A percentile compares a stretch with the other conserved stretches of the same genome.
These are phyloP conservation scores for Lycaena phlaeas DNA, from an alignment of 2,888 invertebrate species.

Conservation along the genomic window DNA sequence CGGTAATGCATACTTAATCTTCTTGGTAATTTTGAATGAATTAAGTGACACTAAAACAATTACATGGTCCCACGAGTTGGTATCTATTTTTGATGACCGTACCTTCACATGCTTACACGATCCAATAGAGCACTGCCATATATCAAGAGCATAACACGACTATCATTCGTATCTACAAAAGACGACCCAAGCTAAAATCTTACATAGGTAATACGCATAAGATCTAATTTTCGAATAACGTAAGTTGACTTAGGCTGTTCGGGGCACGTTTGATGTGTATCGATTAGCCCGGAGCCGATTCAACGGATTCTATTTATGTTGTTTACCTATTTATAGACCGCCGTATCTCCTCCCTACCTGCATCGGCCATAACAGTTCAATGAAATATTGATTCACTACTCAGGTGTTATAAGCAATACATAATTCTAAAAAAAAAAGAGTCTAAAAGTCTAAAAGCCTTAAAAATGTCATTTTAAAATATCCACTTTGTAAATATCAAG, in stretches of 20 bases:
- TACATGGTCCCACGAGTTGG: neutral
- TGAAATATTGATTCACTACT: neutral
- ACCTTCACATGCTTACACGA: conserved; percentile 9
- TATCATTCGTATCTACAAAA: conserved; percentile 14
- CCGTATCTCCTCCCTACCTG: conserved; percentile 59
- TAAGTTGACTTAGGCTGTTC: conserved; percentile 28
- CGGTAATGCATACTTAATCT: neutral
- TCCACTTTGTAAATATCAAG: no score
- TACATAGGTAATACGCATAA: conserved; percentile 14
- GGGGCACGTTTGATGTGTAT: conserved; percentile 40
- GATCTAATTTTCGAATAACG: conserved; percentile 25
- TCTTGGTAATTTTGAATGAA: neutral
- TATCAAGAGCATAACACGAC: conserved; percentile 27
- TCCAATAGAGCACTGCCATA: conserved; percentile 35
- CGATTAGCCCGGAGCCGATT: conserved; percentile 65
- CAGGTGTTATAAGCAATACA: neutral
- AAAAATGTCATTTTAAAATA: no score
- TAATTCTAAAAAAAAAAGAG: no score
- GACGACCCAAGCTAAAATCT: conserved; percentile 21
- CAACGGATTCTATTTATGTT: conserved; percentile 67
- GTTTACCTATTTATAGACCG: conserved; percentile 69
- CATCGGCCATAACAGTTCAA: conserved; percentile 18
- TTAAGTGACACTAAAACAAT: conserved; percentile 4
- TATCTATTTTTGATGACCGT: conserved; percentile 6
- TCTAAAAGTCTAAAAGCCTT: no score